Conservation (phyloP, 2,113 vertebrate genomes). For the Ochotona curzoniae region DNA sequence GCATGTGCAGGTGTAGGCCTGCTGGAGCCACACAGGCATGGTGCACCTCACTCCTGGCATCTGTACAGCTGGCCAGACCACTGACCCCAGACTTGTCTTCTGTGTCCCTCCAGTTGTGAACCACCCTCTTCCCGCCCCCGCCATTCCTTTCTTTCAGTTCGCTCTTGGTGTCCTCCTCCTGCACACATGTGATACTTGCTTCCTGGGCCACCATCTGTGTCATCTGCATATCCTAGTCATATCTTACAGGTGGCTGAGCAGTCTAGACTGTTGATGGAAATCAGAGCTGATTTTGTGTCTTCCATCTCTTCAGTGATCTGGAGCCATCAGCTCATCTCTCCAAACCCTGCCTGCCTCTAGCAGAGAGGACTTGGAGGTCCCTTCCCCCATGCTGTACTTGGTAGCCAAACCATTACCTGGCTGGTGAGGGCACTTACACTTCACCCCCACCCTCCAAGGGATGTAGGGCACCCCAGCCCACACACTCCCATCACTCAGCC, state of each 20-base stretch:
- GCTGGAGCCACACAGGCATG: rapidly evolving
- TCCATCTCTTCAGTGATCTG: conserved; percentile 44
- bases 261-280: not conserved
- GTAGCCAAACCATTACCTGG: not conserved
- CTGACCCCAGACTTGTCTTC: not conserved
- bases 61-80: not conserved
- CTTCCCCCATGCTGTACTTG: not conserved
- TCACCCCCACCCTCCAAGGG: not conserved
- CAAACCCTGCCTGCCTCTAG: not conserved
- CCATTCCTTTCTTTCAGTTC: not conserved
- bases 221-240: not conserved
- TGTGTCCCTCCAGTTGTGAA: not conserved
- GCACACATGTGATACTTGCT: not conserved
- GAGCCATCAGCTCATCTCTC: not conserved
- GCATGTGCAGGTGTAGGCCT: not conserved
- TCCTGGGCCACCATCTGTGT: not conserved
- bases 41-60: not conserved
- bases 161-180: not conserved
- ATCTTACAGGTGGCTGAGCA: not conserved
- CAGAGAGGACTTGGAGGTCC: not conserved
- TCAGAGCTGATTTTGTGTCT: not conserved
- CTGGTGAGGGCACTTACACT: not conserved
- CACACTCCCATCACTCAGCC: not conserved
- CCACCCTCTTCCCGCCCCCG: no score
- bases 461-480: conserved; percentile 33